Evolutionary conservation across 2,113 vertebrate species (phyloP), one percentile per base, ranked within the genome.

Genomic region (Bolborhynchus lineola): DNA sequence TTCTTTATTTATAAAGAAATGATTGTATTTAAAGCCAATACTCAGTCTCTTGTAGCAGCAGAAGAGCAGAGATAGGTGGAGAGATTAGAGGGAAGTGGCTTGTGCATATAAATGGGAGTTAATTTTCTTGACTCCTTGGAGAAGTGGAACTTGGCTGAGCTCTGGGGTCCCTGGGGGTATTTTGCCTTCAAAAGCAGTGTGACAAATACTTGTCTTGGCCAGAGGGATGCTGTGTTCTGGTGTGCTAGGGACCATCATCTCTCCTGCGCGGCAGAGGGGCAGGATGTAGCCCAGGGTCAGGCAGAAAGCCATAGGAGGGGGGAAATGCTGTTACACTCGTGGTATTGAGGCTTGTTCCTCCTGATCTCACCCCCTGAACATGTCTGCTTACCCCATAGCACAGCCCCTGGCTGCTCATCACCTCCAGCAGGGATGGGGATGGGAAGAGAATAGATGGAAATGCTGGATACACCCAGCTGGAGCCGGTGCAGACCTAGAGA

Each of bases 1-100:
- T 90, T 97, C 95, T 95, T 95, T 97, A 95, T 97, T 96, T 97
- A 95, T 97, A 95, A 96, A 96, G 96, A 95, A 93, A 95, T 90
- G 21, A 91, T 88, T 96, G 88, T 94, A 42, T 97, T 97, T 96
- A 94, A 97, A 95, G 95, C 84, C 93, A 95, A 84, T 90, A 53
- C 83, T 96, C 93, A 53, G 50, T 90, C 86, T 93, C 95, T 95
- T 88, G 95, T 90, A 91, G 49, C 90, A 85, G 92, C 94, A 74
- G 84, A 90, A 81, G 91, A 94, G 86, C 76, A 63, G 94, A 93
- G 79, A 95, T 94, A 62, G 89, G 91, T 57, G 88, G 69, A 28
- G 31, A 97, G 94, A 95, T 96, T 94, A 96, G 93, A 96, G 92
- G 76, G 55, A 95, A 90, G 88, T 39, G 57, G 86, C 16, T 88